A percentile compares a stretch with the other conserved stretches of the same genome.
phyloP scores from a whole-genome alignment of 1,140 invertebrate species.

The Kradibia gibbosae region DNA sequence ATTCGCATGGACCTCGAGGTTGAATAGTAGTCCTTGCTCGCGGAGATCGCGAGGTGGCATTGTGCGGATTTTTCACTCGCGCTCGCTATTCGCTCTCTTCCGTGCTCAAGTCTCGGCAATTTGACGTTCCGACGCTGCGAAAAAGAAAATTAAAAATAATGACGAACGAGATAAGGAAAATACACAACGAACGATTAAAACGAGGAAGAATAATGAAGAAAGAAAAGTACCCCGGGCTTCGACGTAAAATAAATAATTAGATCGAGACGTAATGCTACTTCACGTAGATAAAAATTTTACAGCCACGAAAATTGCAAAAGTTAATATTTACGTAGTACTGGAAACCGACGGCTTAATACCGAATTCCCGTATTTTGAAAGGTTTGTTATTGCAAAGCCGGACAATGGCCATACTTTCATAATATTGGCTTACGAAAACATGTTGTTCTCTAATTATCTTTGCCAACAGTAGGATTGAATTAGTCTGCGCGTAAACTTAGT shows the following conservation, averaged over 20 bases:
- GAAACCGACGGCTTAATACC: not conserved
- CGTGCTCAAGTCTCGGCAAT: not conserved
- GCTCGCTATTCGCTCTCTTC: not conserved
- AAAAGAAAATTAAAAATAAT: not conserved
- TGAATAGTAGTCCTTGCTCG: not conserved
- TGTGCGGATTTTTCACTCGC: not conserved
- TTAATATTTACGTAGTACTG: constrained; percentile 16
- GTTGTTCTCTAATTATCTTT: not conserved
- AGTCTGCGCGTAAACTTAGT: not conserved
- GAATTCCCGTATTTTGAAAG: not conserved
- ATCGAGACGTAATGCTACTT: constrained; percentile 4
- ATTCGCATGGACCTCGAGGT: too few species aligned
- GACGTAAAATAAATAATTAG: constrained; percentile 8
- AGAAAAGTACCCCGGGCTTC: not conserved
- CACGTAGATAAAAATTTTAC: constrained; percentile 12
- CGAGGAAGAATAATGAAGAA: too few species aligned
- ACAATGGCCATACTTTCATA: not conserved
- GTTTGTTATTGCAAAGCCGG: not conserved
- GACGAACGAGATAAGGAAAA: too few species aligned
- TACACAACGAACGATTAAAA: too few species aligned
- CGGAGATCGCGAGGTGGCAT: not conserved
- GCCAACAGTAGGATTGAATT: not conserved
- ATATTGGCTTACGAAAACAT: not conserved
- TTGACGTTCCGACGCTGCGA: not conserved
- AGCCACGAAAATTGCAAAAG: not conserved